Evolutionary conservation across 2,888 invertebrate species (phyloP).

Genomic region (Drosophila picticornis): DNA sequence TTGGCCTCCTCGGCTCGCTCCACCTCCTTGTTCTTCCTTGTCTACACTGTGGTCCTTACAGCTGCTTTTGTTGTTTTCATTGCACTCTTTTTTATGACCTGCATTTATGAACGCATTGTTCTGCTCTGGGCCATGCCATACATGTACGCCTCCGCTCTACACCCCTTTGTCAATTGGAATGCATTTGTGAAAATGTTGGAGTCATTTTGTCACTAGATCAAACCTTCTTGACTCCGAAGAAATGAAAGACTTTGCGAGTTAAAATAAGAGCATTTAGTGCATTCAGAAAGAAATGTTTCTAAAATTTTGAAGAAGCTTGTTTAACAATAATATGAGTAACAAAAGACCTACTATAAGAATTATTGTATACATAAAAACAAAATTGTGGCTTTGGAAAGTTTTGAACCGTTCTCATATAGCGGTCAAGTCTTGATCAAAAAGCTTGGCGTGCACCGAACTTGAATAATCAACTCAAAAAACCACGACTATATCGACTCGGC

Average conservation of each 20-base stretch:
- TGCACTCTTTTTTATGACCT: constrained; percentile 45
- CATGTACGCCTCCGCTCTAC: neutral
- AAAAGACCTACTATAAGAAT: neutral
- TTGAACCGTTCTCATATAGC: neutral
- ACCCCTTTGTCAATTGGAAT: neutral
- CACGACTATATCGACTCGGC: neutral
- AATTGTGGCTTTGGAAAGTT: too few species aligned
- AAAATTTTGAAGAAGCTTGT: too few species aligned
- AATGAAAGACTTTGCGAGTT: too few species aligned
- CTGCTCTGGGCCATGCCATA: constrained; percentile 2
- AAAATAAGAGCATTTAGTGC: too few species aligned
- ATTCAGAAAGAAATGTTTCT: too few species aligned
- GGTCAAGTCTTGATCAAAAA: neutral
- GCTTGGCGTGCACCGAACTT: neutral
- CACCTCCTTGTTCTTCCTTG: neutral
- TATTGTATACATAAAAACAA: neutral
- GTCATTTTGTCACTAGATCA: neutral
- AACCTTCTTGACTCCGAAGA: neutral
- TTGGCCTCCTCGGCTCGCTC: constrained; percentile 29
- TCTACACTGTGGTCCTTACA: neutral
- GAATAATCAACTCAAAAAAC: neutral
- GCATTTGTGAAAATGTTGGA: neutral
- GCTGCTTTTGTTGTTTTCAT: constrained; percentile 28
- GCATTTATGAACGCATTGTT: constrained; percentile 27
- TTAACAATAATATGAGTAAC: neutral